A percentile compares a stretch with the other conserved stretches of the same genome.
Conservation (phyloP, 2,113 vertebrate species). For the Anolis carolinensis region DNA sequence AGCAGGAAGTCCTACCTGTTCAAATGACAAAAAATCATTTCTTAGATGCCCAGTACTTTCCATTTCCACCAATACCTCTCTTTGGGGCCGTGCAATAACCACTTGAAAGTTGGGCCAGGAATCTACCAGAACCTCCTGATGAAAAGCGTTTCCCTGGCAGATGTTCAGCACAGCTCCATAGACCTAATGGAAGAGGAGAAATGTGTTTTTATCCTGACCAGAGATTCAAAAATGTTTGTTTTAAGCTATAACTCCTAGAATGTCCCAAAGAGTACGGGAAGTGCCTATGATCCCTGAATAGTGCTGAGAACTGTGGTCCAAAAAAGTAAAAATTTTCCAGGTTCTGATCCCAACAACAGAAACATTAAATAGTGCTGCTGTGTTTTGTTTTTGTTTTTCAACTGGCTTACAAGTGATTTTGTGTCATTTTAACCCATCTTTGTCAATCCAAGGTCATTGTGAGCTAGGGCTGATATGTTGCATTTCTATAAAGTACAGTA, state of each 20-base stretch:
- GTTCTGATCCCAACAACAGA: not conserved
- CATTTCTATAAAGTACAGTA: not conserved
- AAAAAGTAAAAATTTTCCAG: too few species aligned
- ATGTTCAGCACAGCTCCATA: slow-evolving; percentile 7
- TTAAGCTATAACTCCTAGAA: too few species aligned
- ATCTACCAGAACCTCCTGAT: slow-evolving; percentile 11
- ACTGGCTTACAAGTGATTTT: too few species aligned
- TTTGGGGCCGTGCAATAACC: slow-evolving; percentile 8
- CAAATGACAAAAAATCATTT: not conserved
- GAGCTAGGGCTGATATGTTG: not conserved
- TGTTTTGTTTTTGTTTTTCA: not conserved
- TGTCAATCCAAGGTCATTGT: not conserved
- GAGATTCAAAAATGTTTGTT: too few species aligned
- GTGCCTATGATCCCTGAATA: too few species aligned
- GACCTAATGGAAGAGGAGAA: not conserved
- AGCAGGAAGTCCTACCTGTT: not conserved
- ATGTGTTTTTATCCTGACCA: not conserved
- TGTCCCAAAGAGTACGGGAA: too few species aligned
- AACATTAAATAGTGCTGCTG: too few species aligned
- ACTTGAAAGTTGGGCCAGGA: slow-evolving; percentile 12
- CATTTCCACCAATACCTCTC: not conserved
- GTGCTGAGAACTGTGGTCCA: too few species aligned
- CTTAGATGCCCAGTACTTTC: not conserved
- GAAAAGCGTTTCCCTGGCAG: not conserved
- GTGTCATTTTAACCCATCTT: not conserved